phyloP scores from a whole-genome alignment of 2,113 vertebrate species.

The Spea bombifrons region DNA sequence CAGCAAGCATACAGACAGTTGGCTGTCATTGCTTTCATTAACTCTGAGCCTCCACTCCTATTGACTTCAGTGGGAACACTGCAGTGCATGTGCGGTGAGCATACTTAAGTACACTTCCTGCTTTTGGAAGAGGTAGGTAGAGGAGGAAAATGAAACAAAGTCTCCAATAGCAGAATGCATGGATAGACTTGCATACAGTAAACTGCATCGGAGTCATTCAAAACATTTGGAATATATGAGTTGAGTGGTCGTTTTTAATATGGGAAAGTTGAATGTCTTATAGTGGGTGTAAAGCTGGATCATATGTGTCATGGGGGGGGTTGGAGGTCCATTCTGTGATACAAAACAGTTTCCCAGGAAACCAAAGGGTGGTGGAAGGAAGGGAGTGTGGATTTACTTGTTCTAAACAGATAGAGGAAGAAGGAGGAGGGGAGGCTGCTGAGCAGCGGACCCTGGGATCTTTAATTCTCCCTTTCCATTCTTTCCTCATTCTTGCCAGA shows the following conservation, averaged over 20 bases:
- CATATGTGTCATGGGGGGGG: slow-evolving; percentile 2
- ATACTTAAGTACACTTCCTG: no score
- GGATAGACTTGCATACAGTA: no score
- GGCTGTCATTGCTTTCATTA: no score
- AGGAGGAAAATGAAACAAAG: no score
- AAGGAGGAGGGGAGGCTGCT: slow-evolving; percentile 56
- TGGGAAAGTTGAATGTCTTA: no score
- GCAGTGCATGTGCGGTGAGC: no score
- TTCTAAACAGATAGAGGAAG: slow-evolving; percentile 64
- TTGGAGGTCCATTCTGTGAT: slow-evolving; percentile 66
- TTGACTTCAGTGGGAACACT: no score
- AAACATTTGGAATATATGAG: not conserved
- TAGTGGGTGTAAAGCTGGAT: slow-evolving; percentile 7
- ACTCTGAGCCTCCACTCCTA: no score
- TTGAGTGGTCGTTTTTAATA: not conserved
- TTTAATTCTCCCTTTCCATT: slow-evolving; percentile 62
- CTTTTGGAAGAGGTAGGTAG: no score
- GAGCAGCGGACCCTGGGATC: slow-evolving; percentile 69
- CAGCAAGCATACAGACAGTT: no score
- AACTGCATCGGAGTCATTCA: no score
- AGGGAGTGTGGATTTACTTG: slow-evolving; percentile 52
- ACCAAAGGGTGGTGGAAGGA: slow-evolving; percentile 64
- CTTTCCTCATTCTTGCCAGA: slow-evolving; percentile 74
- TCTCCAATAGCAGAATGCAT: no score
- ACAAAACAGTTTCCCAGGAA: slow-evolving; percentile 75